Evolutionary conservation across 2,797 vertebrate species (phyloP).

Genomic region (Botia almorhae): DNA sequence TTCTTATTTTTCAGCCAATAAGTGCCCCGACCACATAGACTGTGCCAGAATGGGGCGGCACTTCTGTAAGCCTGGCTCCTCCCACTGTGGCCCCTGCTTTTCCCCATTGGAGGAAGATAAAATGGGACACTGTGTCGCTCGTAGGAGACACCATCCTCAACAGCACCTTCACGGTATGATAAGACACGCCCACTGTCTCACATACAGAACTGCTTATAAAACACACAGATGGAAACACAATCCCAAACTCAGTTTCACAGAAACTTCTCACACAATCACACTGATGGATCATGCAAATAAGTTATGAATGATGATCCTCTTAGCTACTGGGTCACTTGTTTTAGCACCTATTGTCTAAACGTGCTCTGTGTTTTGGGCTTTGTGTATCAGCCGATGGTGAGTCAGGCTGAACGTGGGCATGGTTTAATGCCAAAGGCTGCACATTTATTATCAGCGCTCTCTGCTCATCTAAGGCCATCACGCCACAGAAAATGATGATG

Average conservation of each 20-base stretch:
- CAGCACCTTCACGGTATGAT: slow-evolving; percentile 69
- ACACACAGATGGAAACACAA: neutral
- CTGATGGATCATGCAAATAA: neutral
- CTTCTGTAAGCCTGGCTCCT: slow-evolving; percentile 73
- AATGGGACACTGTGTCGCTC: slow-evolving; percentile 70
- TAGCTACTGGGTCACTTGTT: neutral
- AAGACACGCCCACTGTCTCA: slow-evolving; percentile 6
- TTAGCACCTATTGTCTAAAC: slow-evolving; percentile 9
- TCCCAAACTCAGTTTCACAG: neutral
- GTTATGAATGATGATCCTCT: neutral
- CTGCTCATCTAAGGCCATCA: slow-evolving; percentile 25
- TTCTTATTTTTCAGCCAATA: slow-evolving; percentile 56
- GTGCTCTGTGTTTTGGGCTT: neutral
- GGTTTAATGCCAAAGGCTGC: slow-evolving; percentile 15
- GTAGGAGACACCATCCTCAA: neutral
- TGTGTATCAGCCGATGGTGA: neutral
- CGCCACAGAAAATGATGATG: neutral
- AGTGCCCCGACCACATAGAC: slow-evolving; percentile 80
- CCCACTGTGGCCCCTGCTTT: slow-evolving; percentile 83
- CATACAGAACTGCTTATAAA: neutral
- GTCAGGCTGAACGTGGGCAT: neutral
- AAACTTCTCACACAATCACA: neutral
- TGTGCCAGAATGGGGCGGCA: slow-evolving; percentile 79
- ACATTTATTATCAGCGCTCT: slow-evolving; percentile 25
- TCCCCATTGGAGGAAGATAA: slow-evolving; percentile 74